phyloP scores from a whole-genome alignment of 2,113 vertebrate species.

The Haemorhous mexicanus region DNA sequence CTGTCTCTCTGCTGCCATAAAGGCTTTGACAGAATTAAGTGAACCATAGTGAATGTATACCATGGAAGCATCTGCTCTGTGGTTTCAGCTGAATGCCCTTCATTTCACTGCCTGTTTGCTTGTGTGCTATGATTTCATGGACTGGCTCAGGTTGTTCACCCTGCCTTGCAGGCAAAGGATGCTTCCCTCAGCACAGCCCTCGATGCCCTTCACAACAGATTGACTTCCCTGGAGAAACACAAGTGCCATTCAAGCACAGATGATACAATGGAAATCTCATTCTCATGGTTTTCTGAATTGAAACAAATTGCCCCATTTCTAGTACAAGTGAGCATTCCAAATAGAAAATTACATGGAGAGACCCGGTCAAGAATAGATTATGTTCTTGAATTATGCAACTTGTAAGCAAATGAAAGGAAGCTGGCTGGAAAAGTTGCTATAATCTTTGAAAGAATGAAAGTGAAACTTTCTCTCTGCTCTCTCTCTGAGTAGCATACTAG shows the following conservation, averaged over 20 bases:
- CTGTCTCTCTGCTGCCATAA: not conserved
- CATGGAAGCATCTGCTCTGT: conserved; percentile 51
- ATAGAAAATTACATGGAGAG: not conserved
- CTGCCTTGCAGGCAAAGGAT: conserved; percentile 33
- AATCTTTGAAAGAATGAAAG: not conserved
- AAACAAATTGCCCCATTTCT: not conserved
- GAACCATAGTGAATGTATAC: conserved; percentile 28
- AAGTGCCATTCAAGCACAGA: conserved; percentile 2
- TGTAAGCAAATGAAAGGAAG: not conserved
- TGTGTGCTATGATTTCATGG: conserved; percentile 23
- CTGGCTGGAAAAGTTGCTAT: not conserved
- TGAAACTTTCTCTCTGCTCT: not conserved
- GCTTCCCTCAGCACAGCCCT: not conserved
- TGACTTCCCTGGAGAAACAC: not conserved
- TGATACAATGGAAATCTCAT: not conserved
- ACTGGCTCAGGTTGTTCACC: conserved; percentile 11
- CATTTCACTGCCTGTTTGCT: conserved; percentile 24
- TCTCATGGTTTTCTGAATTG: not conserved
- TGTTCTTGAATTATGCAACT: not conserved
- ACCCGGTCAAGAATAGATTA: not conserved
- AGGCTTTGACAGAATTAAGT: conserved; percentile 61
- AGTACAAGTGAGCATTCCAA: not conserved
- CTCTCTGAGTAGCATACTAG: not conserved
- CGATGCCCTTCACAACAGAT: conserved; percentile 22
- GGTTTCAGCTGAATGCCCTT: conserved; percentile 56